Percentiles rank a stretch among this genome's conserved stretches.
Evolutionary conservation across 2,113 vertebrate genomes (phyloP).

Genomic region (Tamias sibiricus): DNA sequence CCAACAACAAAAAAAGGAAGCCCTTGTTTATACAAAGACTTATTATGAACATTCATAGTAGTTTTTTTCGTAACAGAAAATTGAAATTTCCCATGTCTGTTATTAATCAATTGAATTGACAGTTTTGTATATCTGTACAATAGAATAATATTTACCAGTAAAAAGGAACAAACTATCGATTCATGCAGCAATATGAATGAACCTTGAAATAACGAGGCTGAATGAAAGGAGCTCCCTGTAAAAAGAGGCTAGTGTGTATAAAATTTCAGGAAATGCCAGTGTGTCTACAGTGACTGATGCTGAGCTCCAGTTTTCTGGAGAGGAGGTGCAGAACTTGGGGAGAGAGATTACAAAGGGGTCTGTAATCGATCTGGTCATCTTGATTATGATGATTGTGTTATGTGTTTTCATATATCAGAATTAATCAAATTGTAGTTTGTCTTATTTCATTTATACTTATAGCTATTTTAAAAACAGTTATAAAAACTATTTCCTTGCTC

Average conservation of each 20-base stretch:
- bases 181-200: neutral
- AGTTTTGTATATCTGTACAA: neutral
- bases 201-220: neutral
- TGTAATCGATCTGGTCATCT: neutral
- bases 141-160: neutral
- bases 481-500: neutral
- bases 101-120: neutral
- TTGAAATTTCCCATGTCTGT: neutral
- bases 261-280: neutral
- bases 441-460: neutral
- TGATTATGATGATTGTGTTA: neutral
- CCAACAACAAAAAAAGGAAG: neutral
- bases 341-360: neutral
- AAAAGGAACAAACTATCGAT: neutral
- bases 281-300: neutral
- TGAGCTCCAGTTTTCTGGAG: neutral
- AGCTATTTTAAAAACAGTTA: neutral
- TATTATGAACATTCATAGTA: neutral
- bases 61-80: conserved; percentile 13
- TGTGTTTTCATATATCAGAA: neutral
- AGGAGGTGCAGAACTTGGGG: neutral
- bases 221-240: neutral
- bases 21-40: neutral
- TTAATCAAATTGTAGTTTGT: neutral
- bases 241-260: no score